phyloP scores from a whole-genome alignment of 2,113 vertebrate genomes.

The Oophaga pumilio region DNA sequence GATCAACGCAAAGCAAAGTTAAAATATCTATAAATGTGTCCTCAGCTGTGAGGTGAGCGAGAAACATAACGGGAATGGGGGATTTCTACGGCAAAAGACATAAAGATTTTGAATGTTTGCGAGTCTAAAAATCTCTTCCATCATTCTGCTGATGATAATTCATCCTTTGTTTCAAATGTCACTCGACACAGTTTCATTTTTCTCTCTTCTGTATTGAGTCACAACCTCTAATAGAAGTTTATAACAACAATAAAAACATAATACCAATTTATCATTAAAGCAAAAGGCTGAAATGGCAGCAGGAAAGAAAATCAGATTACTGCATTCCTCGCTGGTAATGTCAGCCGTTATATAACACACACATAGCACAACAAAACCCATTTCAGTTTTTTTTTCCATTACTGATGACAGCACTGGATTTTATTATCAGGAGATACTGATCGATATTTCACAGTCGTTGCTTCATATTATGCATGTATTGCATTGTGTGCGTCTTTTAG shows the following conservation, averaged over 20 bases:
- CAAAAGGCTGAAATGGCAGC: constrained; percentile 1
- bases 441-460: not conserved
- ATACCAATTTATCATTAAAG: constrained; percentile 6
- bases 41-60: not conserved
- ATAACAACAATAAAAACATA: constrained; percentile 42
- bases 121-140: not conserved
- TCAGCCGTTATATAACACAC: constrained; percentile 6
- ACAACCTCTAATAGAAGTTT: constrained; percentile 43
- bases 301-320: constrained; percentile 31
- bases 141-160: constrained; percentile 33
- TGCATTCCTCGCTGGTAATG: constrained; percentile 5
- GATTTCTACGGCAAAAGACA: not conserved
- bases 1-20: not conserved
- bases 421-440: not conserved
- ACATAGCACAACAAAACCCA: constrained; percentile 1
- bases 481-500: not conserved
- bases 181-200: constrained; percentile 3
- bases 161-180: constrained; percentile 44
- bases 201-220: constrained; percentile 16
- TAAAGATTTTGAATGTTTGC: not conserved
- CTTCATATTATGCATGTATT: not conserved
- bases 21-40: not conserved
- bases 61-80: not conserved
- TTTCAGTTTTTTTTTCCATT: not conserved
- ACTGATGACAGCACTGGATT: constrained; percentile 5